Evolutionary conservation across 2,888 invertebrate genomes (phyloP).

Genomic region (Andrena chrysosceles): DNA sequence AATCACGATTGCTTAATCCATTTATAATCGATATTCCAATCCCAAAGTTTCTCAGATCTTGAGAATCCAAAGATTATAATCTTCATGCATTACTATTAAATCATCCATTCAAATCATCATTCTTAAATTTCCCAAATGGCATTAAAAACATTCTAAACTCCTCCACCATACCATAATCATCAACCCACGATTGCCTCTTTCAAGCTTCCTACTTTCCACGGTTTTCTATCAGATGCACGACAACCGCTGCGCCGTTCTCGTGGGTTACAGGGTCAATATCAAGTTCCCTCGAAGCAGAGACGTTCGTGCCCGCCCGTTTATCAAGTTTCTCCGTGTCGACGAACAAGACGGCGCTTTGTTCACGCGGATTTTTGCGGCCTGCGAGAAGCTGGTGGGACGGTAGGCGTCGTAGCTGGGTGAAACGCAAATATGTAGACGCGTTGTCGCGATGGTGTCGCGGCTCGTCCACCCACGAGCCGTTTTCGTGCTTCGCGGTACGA

Average conservation of each 20-base stretch:
- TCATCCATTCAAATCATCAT: no score
- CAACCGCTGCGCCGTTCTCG: not conserved
- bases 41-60: not conserved
- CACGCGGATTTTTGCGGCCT: not conserved
- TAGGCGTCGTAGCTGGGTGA: conserved; percentile 6
- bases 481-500: not conserved
- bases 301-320: not conserved
- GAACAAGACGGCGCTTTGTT: not conserved
- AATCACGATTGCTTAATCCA: not conserved
- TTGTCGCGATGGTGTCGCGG: conserved; percentile 21
- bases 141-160: not conserved
- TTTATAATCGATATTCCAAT: not conserved
- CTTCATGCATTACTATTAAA: not conserved
- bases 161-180: not conserved
- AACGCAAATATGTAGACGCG: conserved; percentile 17
- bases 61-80: not conserved
- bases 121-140: not conserved
- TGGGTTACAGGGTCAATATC: conserved; percentile 1
- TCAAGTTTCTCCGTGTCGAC: conserved; percentile 16
- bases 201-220: not conserved
- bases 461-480: conserved; percentile 23
- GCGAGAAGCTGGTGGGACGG: conserved; percentile 13
- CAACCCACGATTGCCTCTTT: not conserved
- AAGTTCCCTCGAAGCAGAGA: not conserved
- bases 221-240: not conserved